These are phyloP conservation scores for Apteryx owenii DNA, from an alignment of 2,113 vertebrate species.

Conservation along the genomic window DNA sequence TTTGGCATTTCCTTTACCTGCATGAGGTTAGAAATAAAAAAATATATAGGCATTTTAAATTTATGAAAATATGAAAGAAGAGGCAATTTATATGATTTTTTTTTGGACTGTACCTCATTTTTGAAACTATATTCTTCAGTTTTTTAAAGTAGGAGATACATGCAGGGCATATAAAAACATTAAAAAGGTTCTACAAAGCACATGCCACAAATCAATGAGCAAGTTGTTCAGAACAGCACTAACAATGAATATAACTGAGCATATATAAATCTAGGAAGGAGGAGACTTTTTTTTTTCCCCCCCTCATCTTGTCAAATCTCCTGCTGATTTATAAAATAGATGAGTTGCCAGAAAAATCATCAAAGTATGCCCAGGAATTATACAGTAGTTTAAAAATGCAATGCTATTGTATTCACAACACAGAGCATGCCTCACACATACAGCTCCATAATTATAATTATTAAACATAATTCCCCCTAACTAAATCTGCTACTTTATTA, in stretches of 20 bases:
- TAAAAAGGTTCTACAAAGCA: slow-evolving; percentile 27
- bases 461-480: slow-evolving; percentile 16
- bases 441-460: slow-evolving; percentile 45
- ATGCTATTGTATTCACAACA: slow-evolving; percentile 36
- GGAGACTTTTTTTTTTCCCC: slow-evolving; percentile 14
- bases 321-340: slow-evolving; percentile 58
- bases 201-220: slow-evolving; percentile 43
- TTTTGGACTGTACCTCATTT: not conserved
- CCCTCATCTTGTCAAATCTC: slow-evolving; percentile 19
- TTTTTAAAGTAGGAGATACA: not conserved
- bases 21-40: not conserved
- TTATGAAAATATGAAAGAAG: not conserved
- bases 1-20: not conserved
- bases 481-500: slow-evolving; percentile 15
- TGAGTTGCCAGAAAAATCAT: slow-evolving; percentile 41
- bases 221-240: slow-evolving; percentile 55
- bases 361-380: slow-evolving; percentile 46
- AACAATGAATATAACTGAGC: slow-evolving; percentile 45
- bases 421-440: slow-evolving; percentile 36
- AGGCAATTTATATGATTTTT: not conserved
- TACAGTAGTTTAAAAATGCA: slow-evolving; percentile 48
- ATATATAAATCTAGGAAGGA: slow-evolving; percentile 44
- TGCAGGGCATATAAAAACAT: slow-evolving; percentile 31
- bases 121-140: not conserved
- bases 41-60: not conserved